Base-by-base conservation (phyloP, 1,140 invertebrate genomes). In the Drosophila bocki region DNA sequence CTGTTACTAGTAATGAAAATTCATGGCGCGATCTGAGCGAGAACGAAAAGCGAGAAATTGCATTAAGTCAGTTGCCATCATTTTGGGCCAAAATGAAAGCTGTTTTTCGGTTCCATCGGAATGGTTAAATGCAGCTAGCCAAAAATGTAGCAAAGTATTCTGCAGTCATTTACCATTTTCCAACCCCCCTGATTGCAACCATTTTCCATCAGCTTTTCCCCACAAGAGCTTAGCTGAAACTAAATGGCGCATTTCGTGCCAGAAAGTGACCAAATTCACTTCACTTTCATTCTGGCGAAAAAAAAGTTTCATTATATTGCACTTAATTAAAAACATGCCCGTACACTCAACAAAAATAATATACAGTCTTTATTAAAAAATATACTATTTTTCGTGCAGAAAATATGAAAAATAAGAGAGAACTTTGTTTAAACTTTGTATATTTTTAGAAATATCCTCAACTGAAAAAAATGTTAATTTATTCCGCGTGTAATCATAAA, bases 311-410 rank as follows among this genome's bases (percentile, higher is more conserved):
- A 88, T 88, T 88, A 88, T 88, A 78, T 83, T 71, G 77, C 84
- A 88, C 83, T 87, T 87, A 87, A 87, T 87, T 87, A 87, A 87
- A 87, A 87, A 87, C 71, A 83, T 79, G 68, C 76, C 64, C 64
- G 42, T 44, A 53, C 47, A 45, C 78, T 78, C 48, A 37, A 22
- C 22, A 65, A 64, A 72, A 53, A 56, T 3, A 9, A 37, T 15
- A 22, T 9, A 15, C 3, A 9, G 3, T 6, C 0, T 5, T 6
- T 37, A 3, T 22, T 22, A 7, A 22, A 37, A 22, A 37, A 11
- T 7, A 22, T 15, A 22, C 4, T 3, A 37, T 37, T 22, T n/a
- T 22, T 22, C 2, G 7, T n/a, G 1, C 0, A 5, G 9, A 7
- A 15, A 37, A 19, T 13, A 19, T 17, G 0, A 12, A 19, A 47